Percentiles rank a stretch among this genome's conserved stretches.
These are phyloP conservation scores for Drosophila prolongata DNA, from an alignment of 2,888 invertebrate genomes.

Conservation along the genomic window DNA sequence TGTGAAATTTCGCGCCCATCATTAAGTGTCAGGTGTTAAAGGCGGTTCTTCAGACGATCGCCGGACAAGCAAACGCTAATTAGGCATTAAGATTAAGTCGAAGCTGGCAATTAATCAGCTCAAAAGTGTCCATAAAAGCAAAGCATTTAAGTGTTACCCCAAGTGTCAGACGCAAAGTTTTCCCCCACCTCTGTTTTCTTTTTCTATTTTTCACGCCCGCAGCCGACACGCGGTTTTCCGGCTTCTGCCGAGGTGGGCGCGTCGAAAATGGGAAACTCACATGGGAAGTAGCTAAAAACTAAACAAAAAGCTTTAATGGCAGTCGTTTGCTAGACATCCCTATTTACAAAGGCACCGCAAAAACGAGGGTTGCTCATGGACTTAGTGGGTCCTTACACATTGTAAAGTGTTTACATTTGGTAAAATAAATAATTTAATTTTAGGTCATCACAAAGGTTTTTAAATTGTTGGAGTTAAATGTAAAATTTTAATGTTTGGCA, in stretches of 20 bases:
- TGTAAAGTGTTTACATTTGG: too few relatives aligned
- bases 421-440: too few relatives aligned
- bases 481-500: too few relatives aligned
- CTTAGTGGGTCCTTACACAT: background rate
- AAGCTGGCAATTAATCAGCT: conserved; percentile 64
- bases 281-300: conserved; percentile 41
- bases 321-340: conserved; percentile 46
- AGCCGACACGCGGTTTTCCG: conserved; percentile 67
- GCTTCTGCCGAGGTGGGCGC: conserved; percentile 13
- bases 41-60: conserved; percentile 1
- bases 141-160: conserved; percentile 41
- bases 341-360: conserved; percentile 28
- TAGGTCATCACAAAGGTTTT: too few relatives aligned
- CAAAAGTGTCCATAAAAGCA: conserved; percentile 65
- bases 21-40: conserved; percentile 16
- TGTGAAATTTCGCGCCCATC: conserved; percentile 55
- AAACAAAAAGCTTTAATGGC: conserved; percentile 50
- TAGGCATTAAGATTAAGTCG: conserved; percentile 43
- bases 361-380: conserved; percentile 36
- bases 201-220: conserved; percentile 18
- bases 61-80: conserved; percentile 54
- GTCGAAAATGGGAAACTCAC: conserved; percentile 14
- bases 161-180: conserved; percentile 33
- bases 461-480: too few relatives aligned
- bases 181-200: background rate